Percentiles rank a stretch among this genome's conserved stretches.
Evolutionary conservation across 2,113 vertebrate genomes (phyloP).

Genomic region (Pangasianodon hypophthalmus): DNA sequence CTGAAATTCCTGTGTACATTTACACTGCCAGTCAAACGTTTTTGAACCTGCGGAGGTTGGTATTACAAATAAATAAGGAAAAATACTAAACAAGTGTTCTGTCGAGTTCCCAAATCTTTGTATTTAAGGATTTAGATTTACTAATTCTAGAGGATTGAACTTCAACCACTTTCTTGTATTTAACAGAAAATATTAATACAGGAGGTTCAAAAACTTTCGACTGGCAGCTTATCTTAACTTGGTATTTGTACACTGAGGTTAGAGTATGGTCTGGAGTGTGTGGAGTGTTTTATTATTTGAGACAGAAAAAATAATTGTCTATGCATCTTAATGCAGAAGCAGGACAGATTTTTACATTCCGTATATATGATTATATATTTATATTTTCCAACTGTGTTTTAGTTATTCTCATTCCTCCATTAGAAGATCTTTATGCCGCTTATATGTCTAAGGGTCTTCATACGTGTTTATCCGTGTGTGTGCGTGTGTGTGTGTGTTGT

Average conservation of each 20-base stretch:
- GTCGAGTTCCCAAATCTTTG: neutral
- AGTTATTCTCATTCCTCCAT: neutral
- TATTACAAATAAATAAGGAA: neutral
- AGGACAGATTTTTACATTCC: neutral
- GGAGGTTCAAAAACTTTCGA: neutral
- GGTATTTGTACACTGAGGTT: neutral
- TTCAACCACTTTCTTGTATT: neutral
- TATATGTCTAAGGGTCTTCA: neutral
- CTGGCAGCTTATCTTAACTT: neutral
- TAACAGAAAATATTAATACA: neutral
- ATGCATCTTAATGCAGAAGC: constrained; percentile 1
- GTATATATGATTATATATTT: neutral
- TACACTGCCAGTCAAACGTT: neutral
- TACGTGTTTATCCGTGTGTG: neutral
- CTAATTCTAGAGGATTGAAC: neutral
- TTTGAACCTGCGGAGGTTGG: neutral
- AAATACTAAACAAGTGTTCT: neutral
- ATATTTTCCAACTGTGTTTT: neutral
- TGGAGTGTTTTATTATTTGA: neutral
- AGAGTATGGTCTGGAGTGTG: neutral
- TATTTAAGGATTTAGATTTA: neutral
- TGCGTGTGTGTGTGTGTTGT: neutral
- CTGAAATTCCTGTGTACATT: neutral
- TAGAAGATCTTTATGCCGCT: neutral
- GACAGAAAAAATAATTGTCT: neutral